These are phyloP conservation scores for Hydrophis major DNA, from an alignment of 2,797 vertebrate genomes.

Conservation along the genomic window DNA sequence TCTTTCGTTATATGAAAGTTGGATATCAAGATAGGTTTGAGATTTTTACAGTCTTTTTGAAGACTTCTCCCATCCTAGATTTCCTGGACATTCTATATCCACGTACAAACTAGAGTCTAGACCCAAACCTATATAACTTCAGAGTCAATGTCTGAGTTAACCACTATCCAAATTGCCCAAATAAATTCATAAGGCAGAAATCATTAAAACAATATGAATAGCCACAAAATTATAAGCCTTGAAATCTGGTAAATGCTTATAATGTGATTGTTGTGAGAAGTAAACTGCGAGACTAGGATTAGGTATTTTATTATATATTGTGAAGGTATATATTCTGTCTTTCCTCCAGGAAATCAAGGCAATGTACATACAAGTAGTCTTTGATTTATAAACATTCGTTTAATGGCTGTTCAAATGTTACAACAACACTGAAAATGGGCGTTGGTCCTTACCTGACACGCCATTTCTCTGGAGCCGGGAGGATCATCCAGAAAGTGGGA, in stretches of 20 bases:
- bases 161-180: background rate
- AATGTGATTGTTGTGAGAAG: background rate
- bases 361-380: background rate
- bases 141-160: background rate
- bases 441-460: too few species aligned
- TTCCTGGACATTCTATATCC: background rate
- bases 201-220: background rate
- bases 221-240: background rate
- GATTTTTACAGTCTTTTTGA: background rate
- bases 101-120: background rate
- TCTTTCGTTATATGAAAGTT: background rate
- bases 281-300: background rate
- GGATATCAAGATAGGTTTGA: background rate
- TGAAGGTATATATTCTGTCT: background rate
- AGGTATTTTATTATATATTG: background rate
- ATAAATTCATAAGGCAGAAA: background rate
- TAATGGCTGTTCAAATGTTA: background rate
- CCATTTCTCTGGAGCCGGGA: too few species aligned
- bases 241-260: background rate
- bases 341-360: background rate
- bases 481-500: too few species aligned
- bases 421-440: background rate
- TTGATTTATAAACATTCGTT: background rate
- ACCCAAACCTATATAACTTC: background rate
- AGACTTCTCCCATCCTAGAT: background rate